Percentiles rank a stretch among this genome's conserved stretches.
Conservation (phyloP, 2,797 vertebrate species). For the Pogonophryne albipinna region DNA sequence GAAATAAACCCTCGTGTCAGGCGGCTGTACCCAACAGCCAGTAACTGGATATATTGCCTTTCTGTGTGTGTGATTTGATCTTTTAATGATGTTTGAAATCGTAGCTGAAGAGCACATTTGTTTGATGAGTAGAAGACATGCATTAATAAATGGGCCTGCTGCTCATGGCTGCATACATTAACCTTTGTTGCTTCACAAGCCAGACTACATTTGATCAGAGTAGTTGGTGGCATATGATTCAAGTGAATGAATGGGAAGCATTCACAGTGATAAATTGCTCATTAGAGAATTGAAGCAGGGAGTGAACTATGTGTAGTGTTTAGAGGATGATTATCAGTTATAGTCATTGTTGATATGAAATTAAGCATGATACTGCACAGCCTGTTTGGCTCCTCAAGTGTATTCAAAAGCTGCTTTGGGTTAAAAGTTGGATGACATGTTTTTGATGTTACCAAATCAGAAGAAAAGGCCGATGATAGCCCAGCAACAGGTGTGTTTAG, state of each 20-base stretch:
- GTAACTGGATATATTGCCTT: neutral
- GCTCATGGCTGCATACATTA: neutral
- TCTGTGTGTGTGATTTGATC: neutral
- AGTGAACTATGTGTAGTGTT: neutral
- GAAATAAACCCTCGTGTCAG: neutral
- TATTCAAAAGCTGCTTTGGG: neutral
- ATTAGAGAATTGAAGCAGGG: neutral
- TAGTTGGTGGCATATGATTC: neutral
- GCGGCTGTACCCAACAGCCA: neutral
- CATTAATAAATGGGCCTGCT: neutral
- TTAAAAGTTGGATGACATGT: neutral
- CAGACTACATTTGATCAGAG: neutral
- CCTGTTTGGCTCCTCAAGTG: neutral
- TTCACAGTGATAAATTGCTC: neutral
- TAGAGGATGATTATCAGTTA: neutral
- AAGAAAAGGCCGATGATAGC: neutral
- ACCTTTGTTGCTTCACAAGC: neutral
- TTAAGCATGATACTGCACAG: neutral
- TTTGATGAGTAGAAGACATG: neutral
- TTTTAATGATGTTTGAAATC: neutral
- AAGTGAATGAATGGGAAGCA: constrained; percentile 2
- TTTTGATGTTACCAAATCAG: neutral
- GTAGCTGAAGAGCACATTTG: neutral
- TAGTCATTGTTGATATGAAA: neutral
- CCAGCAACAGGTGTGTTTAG: neutral